Conservation (phyloP, 2,888 invertebrate genomes). For the Agrochola litura region DNA sequence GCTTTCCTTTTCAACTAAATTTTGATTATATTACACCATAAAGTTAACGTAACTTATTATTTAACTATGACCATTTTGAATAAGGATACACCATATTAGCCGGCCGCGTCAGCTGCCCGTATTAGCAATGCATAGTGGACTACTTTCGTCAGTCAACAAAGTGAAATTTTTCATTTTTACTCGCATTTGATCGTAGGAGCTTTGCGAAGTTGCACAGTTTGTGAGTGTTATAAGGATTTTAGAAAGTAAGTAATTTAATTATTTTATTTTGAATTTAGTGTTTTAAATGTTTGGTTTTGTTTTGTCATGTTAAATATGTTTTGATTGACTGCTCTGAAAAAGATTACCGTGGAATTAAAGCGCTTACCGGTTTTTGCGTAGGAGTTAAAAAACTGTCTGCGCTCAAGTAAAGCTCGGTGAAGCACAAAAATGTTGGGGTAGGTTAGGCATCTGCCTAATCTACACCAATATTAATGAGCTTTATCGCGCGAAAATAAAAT, state of each 20-base stretch:
- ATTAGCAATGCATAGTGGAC: slow-evolving; percentile 33
- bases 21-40: slow-evolving; percentile 9
- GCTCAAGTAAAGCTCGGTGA: not conserved
- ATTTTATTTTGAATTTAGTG: not conserved
- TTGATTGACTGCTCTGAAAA: not conserved
- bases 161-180: slow-evolving; percentile 55
- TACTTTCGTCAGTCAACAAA: slow-evolving; percentile 45
- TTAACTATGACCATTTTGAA: slow-evolving; percentile 38
- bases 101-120: slow-evolving; percentile 24
- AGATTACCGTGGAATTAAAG: not conserved
- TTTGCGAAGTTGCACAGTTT: slow-evolving; percentile 45
- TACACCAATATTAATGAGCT: not conserved
- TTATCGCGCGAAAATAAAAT: too few relatives aligned
- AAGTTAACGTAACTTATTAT: slow-evolving; percentile 38
- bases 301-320: not conserved
- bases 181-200: slow-evolving; percentile 63
- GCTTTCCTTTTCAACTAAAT: slow-evolving; percentile 10
- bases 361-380: not conserved
- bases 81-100: slow-evolving; percentile 49
- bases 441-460: not conserved
- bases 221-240: slow-evolving; percentile 40
- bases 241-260: slow-evolving; percentile 38
- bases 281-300: not conserved
- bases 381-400: not conserved
- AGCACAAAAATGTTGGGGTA: not conserved